These are phyloP conservation scores for Meteorus colon DNA, from an alignment of 2,888 invertebrate genomes.

Conservation along the genomic window DNA sequence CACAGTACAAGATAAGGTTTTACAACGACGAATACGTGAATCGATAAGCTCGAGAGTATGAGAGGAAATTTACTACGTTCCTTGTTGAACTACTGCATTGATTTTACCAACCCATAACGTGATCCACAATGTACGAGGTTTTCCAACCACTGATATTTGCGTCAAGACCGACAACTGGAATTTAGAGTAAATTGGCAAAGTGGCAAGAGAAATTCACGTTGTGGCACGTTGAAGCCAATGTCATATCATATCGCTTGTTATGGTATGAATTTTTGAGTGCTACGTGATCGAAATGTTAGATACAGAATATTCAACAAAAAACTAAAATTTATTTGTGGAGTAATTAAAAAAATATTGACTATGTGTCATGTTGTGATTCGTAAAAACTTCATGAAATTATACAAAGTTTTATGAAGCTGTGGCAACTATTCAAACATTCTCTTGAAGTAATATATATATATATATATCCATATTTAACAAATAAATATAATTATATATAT, in stretches of 20 bases:
- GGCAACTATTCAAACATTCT: background rate
- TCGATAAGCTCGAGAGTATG: constrained; percentile 27
- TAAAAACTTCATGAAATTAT: background rate
- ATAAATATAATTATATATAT: background rate
- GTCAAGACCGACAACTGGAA: background rate
- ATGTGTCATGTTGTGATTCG: background rate
- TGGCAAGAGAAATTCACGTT: background rate
- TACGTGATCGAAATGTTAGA: background rate
- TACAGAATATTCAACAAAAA: background rate
- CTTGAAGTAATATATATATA: background rate
- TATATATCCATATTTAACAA: background rate
- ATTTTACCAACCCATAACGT: constrained; percentile 20
- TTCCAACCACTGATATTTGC: constrained; percentile 15
- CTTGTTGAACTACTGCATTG: constrained; percentile 23
- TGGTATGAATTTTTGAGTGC: background rate
- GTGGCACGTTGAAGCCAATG: background rate
- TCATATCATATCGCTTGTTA: background rate
- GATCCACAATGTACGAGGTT: background rate
- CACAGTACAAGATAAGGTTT: constrained; percentile 40
- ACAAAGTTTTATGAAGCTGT: background rate
- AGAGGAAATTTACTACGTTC: constrained; percentile 21
- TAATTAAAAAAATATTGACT: background rate
- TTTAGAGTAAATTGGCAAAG: constrained; percentile 1
- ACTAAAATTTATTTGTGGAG: background rate
- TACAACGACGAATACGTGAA: constrained; percentile 37